Base-by-base conservation (phyloP, 1,140 invertebrate species). In the Papilio polytes region DNA sequence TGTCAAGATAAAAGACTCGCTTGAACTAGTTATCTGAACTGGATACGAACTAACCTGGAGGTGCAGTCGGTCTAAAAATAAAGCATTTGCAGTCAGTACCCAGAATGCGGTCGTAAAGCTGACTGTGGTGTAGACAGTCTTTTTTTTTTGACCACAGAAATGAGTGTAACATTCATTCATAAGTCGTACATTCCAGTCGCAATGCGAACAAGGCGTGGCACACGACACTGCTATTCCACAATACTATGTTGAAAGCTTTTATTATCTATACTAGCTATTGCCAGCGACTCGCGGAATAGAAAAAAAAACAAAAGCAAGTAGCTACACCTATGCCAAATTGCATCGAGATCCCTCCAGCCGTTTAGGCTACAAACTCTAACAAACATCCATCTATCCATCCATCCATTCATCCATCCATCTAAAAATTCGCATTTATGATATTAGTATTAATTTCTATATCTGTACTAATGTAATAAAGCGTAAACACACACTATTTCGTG, bases 101-200 rank as follows among this genome's bases (percentile, higher is more conserved):
- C 46, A 77, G 74, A 77, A 77, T 77, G 74, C 51, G 51, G 74
- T 77, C 74, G 74, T 53, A 56, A 76, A 56, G 26, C 48, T 31
- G 74, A n/a, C 74, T n/a, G 31, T 18, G 26, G 53, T 70, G 63
- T 46, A 59, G 51, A 78, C 74, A 59, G 36, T 12, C 36, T 22
- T 15, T 78, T 78, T 77, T 77, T 78, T 78, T 56, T 41, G 31
- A 78, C 77, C 53, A 56, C 77, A 78, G 53, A 78, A 63, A 78
- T 78, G 56, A 63, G 36, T 78, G 36, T 63, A 78, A 66, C 77
- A 78, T 63, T 66, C 77, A 78, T 78, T 78, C 77, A 78, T 78
- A 78, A 78, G 77, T 78, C 10, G 56, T 44, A 20, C 48, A 51
- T 77, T 31, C 56, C 46, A 78, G 77, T 59, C 66, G 46, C 18